Evolutionary conservation across 2,888 invertebrate species (phyloP), one percentile per base, ranked within the genome.

Genomic region (Agriopis aurantiaria): DNA sequence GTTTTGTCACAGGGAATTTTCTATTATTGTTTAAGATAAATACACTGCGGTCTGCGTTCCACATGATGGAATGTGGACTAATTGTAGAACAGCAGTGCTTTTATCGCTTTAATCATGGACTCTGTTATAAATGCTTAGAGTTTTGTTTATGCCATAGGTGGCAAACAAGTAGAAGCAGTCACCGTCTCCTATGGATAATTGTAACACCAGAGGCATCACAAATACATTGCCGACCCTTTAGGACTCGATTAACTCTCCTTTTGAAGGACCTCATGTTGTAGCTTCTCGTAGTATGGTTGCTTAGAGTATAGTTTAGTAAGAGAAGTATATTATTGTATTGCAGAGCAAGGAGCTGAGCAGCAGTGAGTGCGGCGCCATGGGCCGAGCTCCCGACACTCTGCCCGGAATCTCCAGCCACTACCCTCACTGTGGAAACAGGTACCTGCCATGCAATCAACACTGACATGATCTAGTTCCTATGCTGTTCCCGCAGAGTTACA

Each of bases 391-490:
- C 11, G 96, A 95, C 84, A 92, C 96, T 43, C 96, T 96, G 78
- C 96, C 97, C 14, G 97, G 96, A 58, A 93, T 97, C 67, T 94
- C 96, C 79, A 95, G 95, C 67, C 95, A 95, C 82, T 96, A 96
- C 86, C 95, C 91, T 8, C 91, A 85, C 77, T 85, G 88, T 68
- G 82, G 85, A 60, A 91, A 91, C 80, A 89, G 91, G 92, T 91
- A 67, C 62, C 5, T 33, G 5, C 33, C 14, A 9, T 33, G 5
- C 10, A 7, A 14, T 12, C 41, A 51, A n/a, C 8, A 11, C 1
- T 60, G 6, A n/a, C 7, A 7, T 6, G 6, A 2, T 5, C n/a
- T 43, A 43, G 9, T 43, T 43, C 8, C 43, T 3, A 8, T 10
- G 5, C 3, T 9, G 8, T 9, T 43, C 2, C 43, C 9, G 43